These are phyloP conservation scores for Macrochelys suwanniensis DNA, from an alignment of 2,797 vertebrate genomes.

Conservation along the genomic window DNA sequence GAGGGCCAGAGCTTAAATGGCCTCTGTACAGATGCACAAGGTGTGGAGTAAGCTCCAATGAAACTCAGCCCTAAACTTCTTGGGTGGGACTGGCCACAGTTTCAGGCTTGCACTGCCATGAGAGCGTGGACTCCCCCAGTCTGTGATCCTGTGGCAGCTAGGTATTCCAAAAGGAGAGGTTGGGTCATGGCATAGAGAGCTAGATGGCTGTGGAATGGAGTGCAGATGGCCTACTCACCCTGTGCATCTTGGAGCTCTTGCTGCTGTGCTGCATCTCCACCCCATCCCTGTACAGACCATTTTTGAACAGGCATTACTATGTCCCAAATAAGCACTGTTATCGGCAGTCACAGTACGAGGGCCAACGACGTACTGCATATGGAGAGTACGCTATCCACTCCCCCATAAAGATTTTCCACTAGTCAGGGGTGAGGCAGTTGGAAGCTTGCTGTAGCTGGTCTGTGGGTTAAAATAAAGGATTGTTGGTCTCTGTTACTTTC, in stretches of 20 bases:
- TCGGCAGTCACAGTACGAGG: neutral
- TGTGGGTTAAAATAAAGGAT: neutral
- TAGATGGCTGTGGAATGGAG: neutral
- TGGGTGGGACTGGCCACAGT: neutral
- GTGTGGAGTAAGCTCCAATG: neutral
- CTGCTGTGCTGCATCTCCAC: neutral
- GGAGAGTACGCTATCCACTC: neutral
- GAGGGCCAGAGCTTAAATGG: neutral
- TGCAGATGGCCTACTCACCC: neutral
- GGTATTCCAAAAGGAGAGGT: neutral
- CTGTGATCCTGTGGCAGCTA: neutral
- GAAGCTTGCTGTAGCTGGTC: neutral
- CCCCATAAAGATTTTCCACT: neutral
- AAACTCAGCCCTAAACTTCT: neutral
- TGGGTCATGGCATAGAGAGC: neutral
- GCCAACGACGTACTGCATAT: neutral
- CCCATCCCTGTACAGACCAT: neutral
- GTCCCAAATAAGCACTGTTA: neutral
- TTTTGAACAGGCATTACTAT: neutral
- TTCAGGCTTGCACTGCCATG: neutral
- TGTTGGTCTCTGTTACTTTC: neutral
- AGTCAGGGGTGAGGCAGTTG: neutral
- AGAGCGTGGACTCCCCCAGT: neutral
- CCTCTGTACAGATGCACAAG: fast-evolving
- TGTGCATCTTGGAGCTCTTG: neutral